Evolutionary conservation across 2,113 vertebrate genomes (phyloP).

Genomic region (Montifringilla adamsi): DNA sequence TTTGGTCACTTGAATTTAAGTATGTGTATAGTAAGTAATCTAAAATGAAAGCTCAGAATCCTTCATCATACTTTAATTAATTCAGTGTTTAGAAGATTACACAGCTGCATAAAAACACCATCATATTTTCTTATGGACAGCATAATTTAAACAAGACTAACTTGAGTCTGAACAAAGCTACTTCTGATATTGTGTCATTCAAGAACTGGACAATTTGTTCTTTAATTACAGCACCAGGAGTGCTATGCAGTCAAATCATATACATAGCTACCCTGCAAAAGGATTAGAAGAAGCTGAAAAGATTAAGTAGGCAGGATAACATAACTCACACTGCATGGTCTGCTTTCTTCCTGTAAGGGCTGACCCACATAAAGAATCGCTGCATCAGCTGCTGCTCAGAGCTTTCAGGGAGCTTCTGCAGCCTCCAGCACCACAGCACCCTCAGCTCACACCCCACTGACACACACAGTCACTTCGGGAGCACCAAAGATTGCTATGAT

Average conservation of each 20-base stretch:
- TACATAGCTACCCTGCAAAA: background rate
- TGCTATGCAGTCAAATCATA: background rate
- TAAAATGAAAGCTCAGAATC: background rate
- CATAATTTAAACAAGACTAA: background rate
- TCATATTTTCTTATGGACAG: background rate
- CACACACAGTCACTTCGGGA: background rate
- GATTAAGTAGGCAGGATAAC: background rate
- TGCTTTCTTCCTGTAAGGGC: background rate
- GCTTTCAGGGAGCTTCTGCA: background rate
- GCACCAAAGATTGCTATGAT: background rate
- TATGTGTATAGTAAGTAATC: background rate
- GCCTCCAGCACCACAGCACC: background rate
- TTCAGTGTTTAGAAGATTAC: background rate
- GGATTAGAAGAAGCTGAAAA: background rate
- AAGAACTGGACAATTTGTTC: background rate
- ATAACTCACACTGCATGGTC: background rate
- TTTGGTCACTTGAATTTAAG: background rate
- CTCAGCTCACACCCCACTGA: background rate
- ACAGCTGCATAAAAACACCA: background rate
- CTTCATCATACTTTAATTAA: background rate
- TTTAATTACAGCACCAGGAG: background rate
- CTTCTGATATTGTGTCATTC: background rate
- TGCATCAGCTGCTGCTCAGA: background rate
- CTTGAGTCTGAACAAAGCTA: background rate
- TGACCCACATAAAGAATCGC: background rate